These are phyloP conservation scores for Chrysoperla carnea DNA, from an alignment of 1,140 invertebrate genomes.

Conservation along the genomic window DNA sequence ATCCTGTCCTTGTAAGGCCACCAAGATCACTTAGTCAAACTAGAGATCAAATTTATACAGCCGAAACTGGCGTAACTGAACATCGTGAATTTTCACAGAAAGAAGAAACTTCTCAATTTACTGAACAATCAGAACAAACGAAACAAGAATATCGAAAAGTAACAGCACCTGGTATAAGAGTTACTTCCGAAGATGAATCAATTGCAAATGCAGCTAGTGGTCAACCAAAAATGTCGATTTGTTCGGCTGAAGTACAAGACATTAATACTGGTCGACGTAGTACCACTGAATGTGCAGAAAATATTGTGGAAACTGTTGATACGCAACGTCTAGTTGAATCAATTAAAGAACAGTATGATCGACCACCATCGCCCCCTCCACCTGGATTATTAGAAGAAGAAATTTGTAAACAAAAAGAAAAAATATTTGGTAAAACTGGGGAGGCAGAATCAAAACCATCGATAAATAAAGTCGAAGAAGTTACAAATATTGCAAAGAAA, in stretches of 20 bases:
- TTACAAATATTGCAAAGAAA: not conserved
- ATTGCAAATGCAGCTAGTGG: too few relatives aligned
- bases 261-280: slow-evolving; percentile 13
- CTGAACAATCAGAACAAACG: too few relatives aligned
- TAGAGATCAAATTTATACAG: not conserved
- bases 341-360: slow-evolving; percentile 8
- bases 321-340: slow-evolving; percentile 20
- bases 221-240: slow-evolving; percentile 13
- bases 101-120: too few relatives aligned
- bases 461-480: not conserved
- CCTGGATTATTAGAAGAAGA: slow-evolving; percentile 2
- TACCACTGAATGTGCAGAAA: slow-evolving; percentile 19
- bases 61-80: too few relatives aligned
- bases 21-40: not conserved
- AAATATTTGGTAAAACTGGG: too few relatives aligned
- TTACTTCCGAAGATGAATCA: too few relatives aligned
- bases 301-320: slow-evolving; percentile 18
- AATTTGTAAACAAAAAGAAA: not conserved
- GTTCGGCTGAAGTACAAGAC: slow-evolving; percentile 17
- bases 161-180: too few relatives aligned
- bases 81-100: too few relatives aligned
- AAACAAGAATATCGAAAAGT: too few relatives aligned
- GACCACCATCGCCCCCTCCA: slow-evolving; percentile 10
- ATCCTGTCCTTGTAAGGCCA: not conserved
- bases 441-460: too few relatives aligned